Evolutionary conservation across 2,113 vertebrate species (phyloP).

Genomic region (Gnathonemus echidnorhynchus): DNA sequence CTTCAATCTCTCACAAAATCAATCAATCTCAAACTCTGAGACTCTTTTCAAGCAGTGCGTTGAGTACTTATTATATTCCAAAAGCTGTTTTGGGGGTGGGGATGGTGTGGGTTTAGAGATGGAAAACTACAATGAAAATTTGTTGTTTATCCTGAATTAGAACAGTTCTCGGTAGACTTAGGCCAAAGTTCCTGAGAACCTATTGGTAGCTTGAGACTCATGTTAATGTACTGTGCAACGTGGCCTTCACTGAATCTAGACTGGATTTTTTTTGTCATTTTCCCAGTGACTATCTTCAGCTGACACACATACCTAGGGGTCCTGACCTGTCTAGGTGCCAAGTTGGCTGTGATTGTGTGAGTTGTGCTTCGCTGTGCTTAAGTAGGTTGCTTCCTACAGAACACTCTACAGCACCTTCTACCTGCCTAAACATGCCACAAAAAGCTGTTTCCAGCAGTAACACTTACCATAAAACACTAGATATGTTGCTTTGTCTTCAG

Average conservation of each 20-base stretch:
- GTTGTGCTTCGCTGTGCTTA: background rate
- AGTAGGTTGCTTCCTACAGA: background rate
- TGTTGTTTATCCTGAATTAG: background rate
- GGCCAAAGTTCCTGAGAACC: background rate
- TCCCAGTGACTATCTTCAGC: background rate
- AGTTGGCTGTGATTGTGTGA: background rate
- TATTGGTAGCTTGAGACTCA: background rate
- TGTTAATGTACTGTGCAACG: background rate
- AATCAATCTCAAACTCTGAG: conserved; percentile 33
- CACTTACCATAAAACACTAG: background rate
- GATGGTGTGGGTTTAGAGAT: background rate
- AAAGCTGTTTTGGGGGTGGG: conserved; percentile 14
- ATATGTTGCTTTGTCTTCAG: background rate
- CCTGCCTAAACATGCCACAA: background rate
- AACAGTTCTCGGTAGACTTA: background rate
- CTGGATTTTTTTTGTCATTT: background rate
- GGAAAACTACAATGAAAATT: background rate
- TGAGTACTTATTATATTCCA: conserved; percentile 18
- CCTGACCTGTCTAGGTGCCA: background rate
- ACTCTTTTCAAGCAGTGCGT: conserved; percentile 12
- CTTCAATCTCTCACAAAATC: conserved; percentile 29
- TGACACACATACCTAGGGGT: background rate
- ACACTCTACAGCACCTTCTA: background rate
- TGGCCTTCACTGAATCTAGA: background rate
- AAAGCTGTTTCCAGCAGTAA: background rate